A percentile compares a stretch with the other conserved stretches of the same genome.
Evolutionary conservation across 2,797 vertebrate genomes (phyloP).

Genomic region (Otolemur crassicaudatus): DNA sequence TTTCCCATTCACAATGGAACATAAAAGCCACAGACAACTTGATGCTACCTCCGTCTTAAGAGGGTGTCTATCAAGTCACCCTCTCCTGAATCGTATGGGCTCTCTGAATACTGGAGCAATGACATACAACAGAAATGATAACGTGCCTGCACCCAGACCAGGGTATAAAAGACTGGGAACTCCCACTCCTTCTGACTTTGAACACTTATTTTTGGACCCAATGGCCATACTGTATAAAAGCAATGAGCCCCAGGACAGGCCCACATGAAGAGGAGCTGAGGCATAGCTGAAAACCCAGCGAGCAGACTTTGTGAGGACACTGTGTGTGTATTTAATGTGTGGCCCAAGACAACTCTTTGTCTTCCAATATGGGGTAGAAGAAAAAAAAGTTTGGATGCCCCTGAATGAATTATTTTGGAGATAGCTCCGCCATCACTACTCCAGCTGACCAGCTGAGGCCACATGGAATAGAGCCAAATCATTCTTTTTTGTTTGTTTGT

Average conservation of each 20-base stretch:
- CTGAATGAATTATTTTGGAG: not conserved
- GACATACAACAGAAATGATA: not conserved
- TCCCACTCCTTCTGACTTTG: not conserved
- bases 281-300: not conserved
- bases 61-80: not conserved
- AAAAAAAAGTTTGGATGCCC: no score
- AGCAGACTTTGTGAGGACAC: not conserved
- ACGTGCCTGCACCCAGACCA: not conserved
- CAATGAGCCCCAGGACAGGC: not conserved
- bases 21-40: not conserved
- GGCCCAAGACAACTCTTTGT: no score
- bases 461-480: not conserved
- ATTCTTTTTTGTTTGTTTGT: no score
- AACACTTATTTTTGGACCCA: not conserved
- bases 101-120: not conserved
- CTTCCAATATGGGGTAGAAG: no score
- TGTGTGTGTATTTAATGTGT: no score
- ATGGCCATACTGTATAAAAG: not conserved
- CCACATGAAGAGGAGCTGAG: not conserved
- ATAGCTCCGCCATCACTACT: not conserved
- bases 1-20: not conserved
- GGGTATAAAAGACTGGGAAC: rapidly evolving
- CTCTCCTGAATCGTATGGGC: not conserved
- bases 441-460: not conserved
- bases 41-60: not conserved